Percentiles rank a stretch among this genome's conserved stretches.
Evolutionary conservation across 2,888 invertebrate species (phyloP).

Genomic region (Panzeria rudis): DNA sequence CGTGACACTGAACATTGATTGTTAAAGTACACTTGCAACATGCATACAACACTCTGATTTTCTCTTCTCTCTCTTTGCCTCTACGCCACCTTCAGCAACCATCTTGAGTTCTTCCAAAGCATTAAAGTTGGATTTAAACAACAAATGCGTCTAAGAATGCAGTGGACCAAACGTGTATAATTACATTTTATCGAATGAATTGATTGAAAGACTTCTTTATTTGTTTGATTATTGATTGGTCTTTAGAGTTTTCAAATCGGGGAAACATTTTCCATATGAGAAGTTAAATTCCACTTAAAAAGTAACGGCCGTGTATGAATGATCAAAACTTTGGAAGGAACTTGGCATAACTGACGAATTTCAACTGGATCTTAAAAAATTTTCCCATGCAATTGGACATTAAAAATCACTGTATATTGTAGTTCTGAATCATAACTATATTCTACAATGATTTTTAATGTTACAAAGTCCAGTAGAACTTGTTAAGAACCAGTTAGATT

Average conservation of each 20-base stretch:
- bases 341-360: too few species aligned
- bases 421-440: too few species aligned
- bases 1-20: conserved; percentile 67
- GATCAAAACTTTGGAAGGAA: too few species aligned
- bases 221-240: conserved; percentile 43
- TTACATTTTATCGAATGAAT: conserved; percentile 60
- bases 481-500: too few species aligned
- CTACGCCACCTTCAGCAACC: not conserved
- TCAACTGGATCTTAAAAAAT: too few species aligned
- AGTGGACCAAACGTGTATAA: conserved; percentile 70
- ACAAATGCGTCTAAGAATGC: conserved; percentile 64
- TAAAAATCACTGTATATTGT: too few species aligned
- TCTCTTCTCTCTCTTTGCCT: not conserved
- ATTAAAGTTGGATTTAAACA: conserved; percentile 51
- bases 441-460: too few species aligned
- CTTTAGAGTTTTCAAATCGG: not conserved
- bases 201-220: conserved; percentile 42
- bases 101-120: conserved; percentile 42
- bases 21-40: conserved; percentile 71
- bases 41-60: conserved; percentile 56
- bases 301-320: too few species aligned
- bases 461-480: too few species aligned
- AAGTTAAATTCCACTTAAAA: too few species aligned
- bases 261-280: not conserved
- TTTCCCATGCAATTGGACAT: too few species aligned